Evolutionary conservation across 2,797 vertebrate species (phyloP), one percentile per base, ranked within the genome.

Genomic region (Cuniculus paca): DNA sequence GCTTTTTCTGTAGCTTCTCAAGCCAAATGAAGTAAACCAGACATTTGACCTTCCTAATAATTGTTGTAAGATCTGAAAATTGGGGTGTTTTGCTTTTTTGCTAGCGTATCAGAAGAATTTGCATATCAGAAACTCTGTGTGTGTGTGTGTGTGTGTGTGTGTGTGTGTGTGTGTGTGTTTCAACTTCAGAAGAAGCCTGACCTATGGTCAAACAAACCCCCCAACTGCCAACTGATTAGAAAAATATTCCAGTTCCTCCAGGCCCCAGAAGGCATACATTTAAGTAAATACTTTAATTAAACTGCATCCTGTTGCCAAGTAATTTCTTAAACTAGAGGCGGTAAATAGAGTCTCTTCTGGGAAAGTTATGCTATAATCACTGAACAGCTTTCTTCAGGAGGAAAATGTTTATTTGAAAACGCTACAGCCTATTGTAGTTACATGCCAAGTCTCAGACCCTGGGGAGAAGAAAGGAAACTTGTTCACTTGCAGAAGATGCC

Each of bases 271-370:
- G 93, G 60, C 39, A 42, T 87, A 20, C 65, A 85, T 91, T 96
- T 95, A 97, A 96, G 89, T 95, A 94, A 96, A 97, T 95, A 60
- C 52, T 91, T 93, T 97, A 94, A 98, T 97, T 97, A 95, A 97
- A 93, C 96, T 68, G 65, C 90, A 95, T 90, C 80, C 90, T 48
- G 34, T 95, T 92, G 96, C 96, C 90, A 95, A 95, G 82, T 93
- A 65, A 82, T 97, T 92, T 94, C 95, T 95, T 95, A 82, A 91
- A 81, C 78, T 79, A 68, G 91, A 83, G 63, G 42, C 36, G 0
- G 96, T 86, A 88, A 83, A 52, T 88, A 81, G 80, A 65, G 31
- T 90, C 88, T 88, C 90, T 96, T 97, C 89, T 86, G 95, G 93
- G 96, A 95, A 96, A 88, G 90, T 81, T 91, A 20, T 34, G 34